Evolutionary conservation across 2,797 vertebrate species (phyloP).

Genomic region (Synanceia verrucosa): DNA sequence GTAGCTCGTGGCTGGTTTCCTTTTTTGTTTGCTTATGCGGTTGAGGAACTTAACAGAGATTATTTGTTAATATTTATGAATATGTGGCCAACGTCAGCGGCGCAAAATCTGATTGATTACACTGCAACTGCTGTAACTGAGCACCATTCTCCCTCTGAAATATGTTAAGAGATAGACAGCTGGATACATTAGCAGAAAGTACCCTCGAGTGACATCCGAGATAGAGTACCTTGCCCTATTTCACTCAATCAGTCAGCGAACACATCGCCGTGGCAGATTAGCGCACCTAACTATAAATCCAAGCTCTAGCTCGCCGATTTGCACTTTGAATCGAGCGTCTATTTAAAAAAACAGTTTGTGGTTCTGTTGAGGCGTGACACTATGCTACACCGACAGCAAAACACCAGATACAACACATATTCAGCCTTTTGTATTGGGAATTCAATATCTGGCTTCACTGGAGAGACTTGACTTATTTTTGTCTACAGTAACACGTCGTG

Average conservation of each 20-base stretch:
- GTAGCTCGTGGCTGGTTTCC: conserved; percentile 2
- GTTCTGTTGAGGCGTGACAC: conserved; percentile 15
- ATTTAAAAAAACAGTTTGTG: conserved; percentile 40
- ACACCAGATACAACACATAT: conserved; percentile 1
- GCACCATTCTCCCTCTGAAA: conserved; percentile 61
- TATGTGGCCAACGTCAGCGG: conserved; percentile 25
- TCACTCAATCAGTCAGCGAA: conserved; percentile 77
- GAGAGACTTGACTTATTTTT: conserved; percentile 4
- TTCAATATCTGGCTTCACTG: conserved; percentile 3
- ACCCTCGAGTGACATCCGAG: conserved; percentile 75
- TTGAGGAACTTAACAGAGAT: conserved; percentile 12
- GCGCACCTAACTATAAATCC: conserved; percentile 60
- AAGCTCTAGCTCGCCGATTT: conserved; percentile 36
- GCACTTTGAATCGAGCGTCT: conserved; percentile 30
- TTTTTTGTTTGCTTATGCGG: conserved; percentile 10
- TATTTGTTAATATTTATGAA: conserved; percentile 55
- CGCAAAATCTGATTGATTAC: conserved; percentile 45
- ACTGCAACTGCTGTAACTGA: conserved; percentile 39
- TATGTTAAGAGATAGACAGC: conserved; percentile 76
- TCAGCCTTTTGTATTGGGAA: conserved; percentile 4
- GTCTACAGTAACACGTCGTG: neutral
- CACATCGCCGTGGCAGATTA: conserved; percentile 61
- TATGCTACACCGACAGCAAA: neutral
- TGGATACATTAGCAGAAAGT: conserved; percentile 77
- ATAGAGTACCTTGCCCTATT: conserved; percentile 77